Evolutionary conservation across 35 echinoderm and acorn worm genomes (phyloP), one percentile per base, ranked within the genome.

Genomic region (Stichopus chloronotus): DNA sequence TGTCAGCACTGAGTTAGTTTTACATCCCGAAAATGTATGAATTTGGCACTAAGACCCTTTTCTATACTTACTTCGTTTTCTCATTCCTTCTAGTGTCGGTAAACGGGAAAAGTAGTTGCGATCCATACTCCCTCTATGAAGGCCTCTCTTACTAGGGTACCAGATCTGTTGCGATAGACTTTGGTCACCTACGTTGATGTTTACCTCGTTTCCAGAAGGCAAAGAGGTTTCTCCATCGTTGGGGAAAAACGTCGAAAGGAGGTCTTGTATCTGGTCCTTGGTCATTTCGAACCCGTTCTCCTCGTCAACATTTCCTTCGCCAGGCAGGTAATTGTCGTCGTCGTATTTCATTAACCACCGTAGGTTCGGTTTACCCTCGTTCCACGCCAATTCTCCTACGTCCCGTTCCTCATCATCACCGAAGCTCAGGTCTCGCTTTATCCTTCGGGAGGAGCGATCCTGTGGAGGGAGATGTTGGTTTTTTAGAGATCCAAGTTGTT

Each of bases 181-280:
- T 61, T 89, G 87, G 9, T 89, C 52, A 16, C 87, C 87, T 25
- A 89, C 59, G 60, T 89, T 89, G 23, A 89, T 89, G 20, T 89
- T 89, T 6, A 89, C 87, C 14, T 89, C 57, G 61, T 88, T 88
- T 11, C 61, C 61, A 9, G 58, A 9, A 13, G 24, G 87, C 21
- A 55, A 25, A 7, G 9, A 17, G 71, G 2, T 69, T 10, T 20
- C 22, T n/a, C 80, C 80, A 53, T 89, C 87, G 61, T 13, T 11
- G 17, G 78, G 25, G 20, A 87, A 55, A 56, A 89, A 89, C 5
- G 87, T 52, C 19, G 87, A 89, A 43, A 89, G 16, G 8, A 89
- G 13, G 57, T 89, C 30, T 52, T 63, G 87, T 19, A 89, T 59
- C 71, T 89, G 87, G n/a, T 71, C 7, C 25, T 71, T 89, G n/a